phyloP scores from a whole-genome alignment of 2,888 invertebrate species.

The Nematopogon swammerdamellus region DNA sequence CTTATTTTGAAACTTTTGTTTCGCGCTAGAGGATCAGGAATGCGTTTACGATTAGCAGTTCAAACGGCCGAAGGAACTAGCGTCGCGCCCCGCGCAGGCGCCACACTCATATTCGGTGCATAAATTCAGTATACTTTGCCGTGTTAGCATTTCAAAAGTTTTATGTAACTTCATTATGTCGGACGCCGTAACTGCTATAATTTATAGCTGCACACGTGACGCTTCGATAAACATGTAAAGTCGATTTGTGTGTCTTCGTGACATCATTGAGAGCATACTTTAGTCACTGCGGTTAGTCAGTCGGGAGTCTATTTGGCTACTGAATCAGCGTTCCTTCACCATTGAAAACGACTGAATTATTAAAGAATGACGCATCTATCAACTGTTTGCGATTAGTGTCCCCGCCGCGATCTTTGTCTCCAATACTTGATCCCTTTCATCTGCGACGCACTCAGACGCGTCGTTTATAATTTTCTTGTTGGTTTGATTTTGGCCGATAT shows the following conservation, averaged over 20 bases:
- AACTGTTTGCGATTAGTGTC: constrained; percentile 6
- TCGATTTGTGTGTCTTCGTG: constrained; percentile 24
- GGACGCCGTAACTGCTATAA: background rate
- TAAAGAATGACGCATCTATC: constrained; percentile 25
- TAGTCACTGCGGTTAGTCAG: constrained; percentile 26
- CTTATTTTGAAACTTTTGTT: constrained; percentile 52
- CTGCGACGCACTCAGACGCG: background rate
- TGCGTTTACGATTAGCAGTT: background rate
- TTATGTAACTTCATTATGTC: background rate
- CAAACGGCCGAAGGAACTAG: background rate
- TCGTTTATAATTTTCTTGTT: constrained; percentile 5
- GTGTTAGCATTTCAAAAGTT: background rate
- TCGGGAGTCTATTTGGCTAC: constrained; percentile 20
- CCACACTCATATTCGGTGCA: background rate
- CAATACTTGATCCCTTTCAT: background rate
- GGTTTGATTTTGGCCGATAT: constrained; percentile 1
- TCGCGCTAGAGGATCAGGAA: constrained; percentile 15
- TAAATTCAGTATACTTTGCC: background rate
- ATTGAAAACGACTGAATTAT: constrained; percentile 15
- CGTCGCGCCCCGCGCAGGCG: background rate
- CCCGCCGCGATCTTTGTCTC: too few relatives aligned
- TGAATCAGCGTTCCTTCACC: constrained; percentile 25
- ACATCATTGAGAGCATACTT: constrained; percentile 28
- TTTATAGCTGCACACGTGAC: background rate
- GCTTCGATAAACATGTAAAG: constrained; percentile 27